phyloP scores from a whole-genome alignment of 1,140 invertebrate species.

The Drosophila elegans region DNA sequence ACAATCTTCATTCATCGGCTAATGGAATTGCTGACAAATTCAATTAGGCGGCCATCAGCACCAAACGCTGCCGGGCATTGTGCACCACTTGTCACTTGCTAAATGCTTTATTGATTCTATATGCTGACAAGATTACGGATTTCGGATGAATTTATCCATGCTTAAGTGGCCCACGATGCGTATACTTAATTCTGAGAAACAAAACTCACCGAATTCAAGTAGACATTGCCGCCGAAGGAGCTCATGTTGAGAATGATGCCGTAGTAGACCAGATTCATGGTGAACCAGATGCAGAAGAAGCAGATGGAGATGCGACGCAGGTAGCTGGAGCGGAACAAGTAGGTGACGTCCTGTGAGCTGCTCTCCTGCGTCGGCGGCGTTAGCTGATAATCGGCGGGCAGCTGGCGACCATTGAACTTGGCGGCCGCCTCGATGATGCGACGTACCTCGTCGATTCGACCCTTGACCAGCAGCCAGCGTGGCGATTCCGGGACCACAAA shows the following conservation, averaged over 20 bases:
- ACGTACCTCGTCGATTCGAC: conserved; percentile 89
- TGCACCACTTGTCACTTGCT: conserved; percentile 64
- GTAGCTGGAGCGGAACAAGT: conserved; percentile 87
- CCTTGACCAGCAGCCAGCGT: conserved; percentile 92
- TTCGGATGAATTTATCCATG: conserved; percentile 14
- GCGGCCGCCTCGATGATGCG: conserved; percentile 89
- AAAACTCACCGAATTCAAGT: conserved; percentile 88
- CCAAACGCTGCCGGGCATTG: conserved; percentile 2
- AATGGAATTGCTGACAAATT: conserved; percentile 63
- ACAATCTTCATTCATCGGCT: conserved; percentile 26
- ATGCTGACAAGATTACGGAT: conserved; percentile 44
- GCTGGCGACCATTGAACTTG: conserved; percentile 87
- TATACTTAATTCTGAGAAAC: conserved; percentile 33
- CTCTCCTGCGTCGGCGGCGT: conserved; percentile 84
- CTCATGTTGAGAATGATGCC: conserved; percentile 89
- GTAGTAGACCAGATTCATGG: conserved; percentile 90
- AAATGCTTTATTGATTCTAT: conserved; percentile 58
- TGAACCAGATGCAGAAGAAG: conserved; percentile 89
- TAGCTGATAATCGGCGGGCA: conserved; percentile 88
- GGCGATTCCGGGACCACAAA: conserved; percentile 94
- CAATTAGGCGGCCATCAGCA: conserved; percentile 62
- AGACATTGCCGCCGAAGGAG: conserved; percentile 89
- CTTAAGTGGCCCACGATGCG: conserved; percentile 12
- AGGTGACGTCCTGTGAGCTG: conserved; percentile 86
- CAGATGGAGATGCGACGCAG: conserved; percentile 89